Base-by-base conservation (phyloP, 2,888 invertebrate species). In the Folsomia manolachei region DNA sequence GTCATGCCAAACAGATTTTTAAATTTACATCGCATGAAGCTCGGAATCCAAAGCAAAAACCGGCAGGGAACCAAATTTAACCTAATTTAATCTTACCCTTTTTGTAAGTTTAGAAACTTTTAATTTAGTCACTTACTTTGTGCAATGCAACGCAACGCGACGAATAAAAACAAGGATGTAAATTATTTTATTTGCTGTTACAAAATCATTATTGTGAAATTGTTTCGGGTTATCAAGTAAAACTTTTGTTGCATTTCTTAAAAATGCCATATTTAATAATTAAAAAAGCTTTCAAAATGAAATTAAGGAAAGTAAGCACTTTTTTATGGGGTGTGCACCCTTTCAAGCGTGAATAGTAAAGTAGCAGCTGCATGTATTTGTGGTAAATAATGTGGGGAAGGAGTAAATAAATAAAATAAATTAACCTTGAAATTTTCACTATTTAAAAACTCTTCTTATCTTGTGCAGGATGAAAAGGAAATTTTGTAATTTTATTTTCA, bases 1-100 rank as follows among this genome's bases (percentile, higher is more conserved):
- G n/a, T n/a, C n/a, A 39, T 39, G 4, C 39, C 39, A 39, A 39
- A 39, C 7, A 39, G 14, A 14, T 39, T 14, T 39, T 39, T 1
- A 64, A 64, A n/a, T 64, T 64, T 27, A 64, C 64, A 1, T 19
- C 64, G 27, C 19, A 25, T 2, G 64, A 64, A 26, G 64, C 64
- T 2, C n/a, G 19, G 11, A n/a, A 7, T 19, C 25, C 25, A 23
- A 19, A 19, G 19, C n/a, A n/a, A n/a, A n/a, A n/a, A n/a, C n/a
- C n/a, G n/a, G n/a, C n/a, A n/a, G n/a, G n/a, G n/a, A n/a, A n/a
- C n/a, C n/a, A 39, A 39, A 39, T 9, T 39, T 39, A 14, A 39
- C 39, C 14, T 39, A n/a, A n/a, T n/a, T n/a, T n/a, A n/a, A n/a
- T n/a, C n/a, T n/a, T n/a, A n/a, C n/a, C n/a, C n/a, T n/a, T n/a